phyloP scores from a whole-genome alignment of 2,113 vertebrate species.

The Calidris pygmaea region DNA sequence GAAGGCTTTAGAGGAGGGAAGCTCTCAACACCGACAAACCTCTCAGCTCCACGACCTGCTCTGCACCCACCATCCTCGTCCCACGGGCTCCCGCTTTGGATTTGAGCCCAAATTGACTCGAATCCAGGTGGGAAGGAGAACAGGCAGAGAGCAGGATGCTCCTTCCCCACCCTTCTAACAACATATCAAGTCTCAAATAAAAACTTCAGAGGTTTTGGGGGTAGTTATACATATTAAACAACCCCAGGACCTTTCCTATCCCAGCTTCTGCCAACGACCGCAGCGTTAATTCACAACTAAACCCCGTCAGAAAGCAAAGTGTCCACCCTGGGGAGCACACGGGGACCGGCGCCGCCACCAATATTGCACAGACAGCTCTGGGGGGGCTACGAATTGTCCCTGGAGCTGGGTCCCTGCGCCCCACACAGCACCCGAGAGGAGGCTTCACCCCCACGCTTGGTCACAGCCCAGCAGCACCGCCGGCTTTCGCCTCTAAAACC shows the following conservation, averaged over 20 bases:
- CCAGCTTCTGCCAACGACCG: neutral
- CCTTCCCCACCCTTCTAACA: neutral
- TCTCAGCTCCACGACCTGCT: neutral
- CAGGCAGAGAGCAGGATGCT: neutral
- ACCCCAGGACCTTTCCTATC: neutral
- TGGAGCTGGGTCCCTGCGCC: neutral
- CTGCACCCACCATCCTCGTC: neutral
- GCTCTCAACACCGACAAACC: neutral
- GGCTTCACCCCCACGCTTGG: neutral
- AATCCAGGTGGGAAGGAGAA: neutral
- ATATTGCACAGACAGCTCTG: conserved; percentile 3
- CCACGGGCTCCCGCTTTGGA: neutral
- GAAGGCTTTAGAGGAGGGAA: conserved; percentile 44
- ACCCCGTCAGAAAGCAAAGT: neutral
- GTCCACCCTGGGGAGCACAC: neutral
- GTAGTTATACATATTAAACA: neutral
- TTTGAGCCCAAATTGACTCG: neutral
- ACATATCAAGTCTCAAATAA: neutral
- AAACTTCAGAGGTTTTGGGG: neutral
- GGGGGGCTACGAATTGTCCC: neutral
- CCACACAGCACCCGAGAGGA: neutral
- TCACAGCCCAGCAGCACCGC: neutral
- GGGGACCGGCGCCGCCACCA: neutral
- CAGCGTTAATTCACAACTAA: neutral
- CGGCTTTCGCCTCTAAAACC: neutral